Conservation (phyloP, 2,888 invertebrate genomes). For the Morpho achilles region DNA sequence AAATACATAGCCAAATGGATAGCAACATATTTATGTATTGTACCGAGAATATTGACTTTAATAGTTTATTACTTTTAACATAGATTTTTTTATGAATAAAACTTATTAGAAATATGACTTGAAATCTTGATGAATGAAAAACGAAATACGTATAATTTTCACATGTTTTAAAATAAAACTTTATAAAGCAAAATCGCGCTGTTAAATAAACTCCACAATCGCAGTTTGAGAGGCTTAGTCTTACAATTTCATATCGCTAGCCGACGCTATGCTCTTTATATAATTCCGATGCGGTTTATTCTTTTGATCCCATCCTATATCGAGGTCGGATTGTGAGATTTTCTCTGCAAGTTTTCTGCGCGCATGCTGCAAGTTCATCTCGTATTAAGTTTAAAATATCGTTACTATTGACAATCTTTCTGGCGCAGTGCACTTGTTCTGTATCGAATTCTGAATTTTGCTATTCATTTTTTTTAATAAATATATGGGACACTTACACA, state of each 20-base stretch:
- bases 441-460: too few relatives aligned
- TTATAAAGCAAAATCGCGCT: conserved; percentile 2
- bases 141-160: too few relatives aligned
- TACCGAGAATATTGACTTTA: too few relatives aligned
- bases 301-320: conserved; percentile 26
- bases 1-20: too few relatives aligned
- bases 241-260: conserved; percentile 23
- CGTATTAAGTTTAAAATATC: conserved; percentile 9
- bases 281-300: conserved; percentile 26
- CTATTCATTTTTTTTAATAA: too few relatives aligned
- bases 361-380: conserved; percentile 13
- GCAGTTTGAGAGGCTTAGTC: conserved; percentile 26
- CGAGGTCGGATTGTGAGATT: conserved; percentile 22
- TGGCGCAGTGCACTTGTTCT: too few relatives aligned
- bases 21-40: too few relatives aligned
- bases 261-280: conserved; percentile 19
- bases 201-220: conserved; percentile 19
- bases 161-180: background rate
- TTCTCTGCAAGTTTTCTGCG: conserved; percentile 21
- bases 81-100: too few relatives aligned
- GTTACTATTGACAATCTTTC: background rate
- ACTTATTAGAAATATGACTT: too few relatives aligned
- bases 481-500: too few relatives aligned
- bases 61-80: too few relatives aligned
- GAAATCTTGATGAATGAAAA: too few relatives aligned